Evolutionary conservation across 2,113 vertebrate genomes (phyloP).

Genomic region (Corydoras maculifer): DNA sequence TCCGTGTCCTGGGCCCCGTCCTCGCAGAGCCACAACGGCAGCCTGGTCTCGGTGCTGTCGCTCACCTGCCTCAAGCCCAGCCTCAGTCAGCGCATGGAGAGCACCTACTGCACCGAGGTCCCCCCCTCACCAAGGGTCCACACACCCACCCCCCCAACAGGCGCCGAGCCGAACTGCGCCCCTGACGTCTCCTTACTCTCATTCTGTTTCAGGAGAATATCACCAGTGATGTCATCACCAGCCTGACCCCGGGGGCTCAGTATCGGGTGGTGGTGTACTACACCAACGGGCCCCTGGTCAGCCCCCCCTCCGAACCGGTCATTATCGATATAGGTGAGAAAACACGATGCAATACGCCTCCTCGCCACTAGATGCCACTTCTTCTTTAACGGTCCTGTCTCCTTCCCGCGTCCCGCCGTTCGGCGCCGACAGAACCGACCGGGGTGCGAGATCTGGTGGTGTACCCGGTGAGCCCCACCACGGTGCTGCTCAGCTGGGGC

Average conservation of each 20-base stretch:
- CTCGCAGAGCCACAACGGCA: conserved; percentile 64
- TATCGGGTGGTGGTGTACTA: conserved; percentile 85
- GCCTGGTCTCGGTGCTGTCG: conserved; percentile 83
- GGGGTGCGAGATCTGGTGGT: conserved; percentile 84
- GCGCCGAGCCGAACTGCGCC: no score
- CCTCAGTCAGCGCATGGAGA: conserved; percentile 85
- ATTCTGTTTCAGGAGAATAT: conserved; percentile 75
- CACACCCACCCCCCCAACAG: no score
- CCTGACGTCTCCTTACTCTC: no score
- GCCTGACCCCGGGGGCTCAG: conserved; percentile 88
- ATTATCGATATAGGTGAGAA: conserved; percentile 86
- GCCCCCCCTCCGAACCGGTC: conserved; percentile 87
- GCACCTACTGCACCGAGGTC: conserved; percentile 83
- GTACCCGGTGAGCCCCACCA: conserved; percentile 84
- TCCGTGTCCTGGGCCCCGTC: conserved; percentile 76
- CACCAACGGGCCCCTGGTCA: conserved; percentile 80
- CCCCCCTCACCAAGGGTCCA: no score
- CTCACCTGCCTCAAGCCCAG: conserved; percentile 86
- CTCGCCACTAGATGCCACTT: no score
- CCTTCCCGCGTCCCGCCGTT: no score
- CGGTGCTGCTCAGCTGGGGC: conserved; percentile 87
- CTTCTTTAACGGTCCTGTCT: no score
- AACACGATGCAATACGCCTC: no score
- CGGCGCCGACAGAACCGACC: conserved; percentile 71
- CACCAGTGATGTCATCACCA: conserved; percentile 78